These are phyloP conservation scores for Neoarius graeffei DNA, from an alignment of 2,113 vertebrate species.

Conservation along the genomic window DNA sequence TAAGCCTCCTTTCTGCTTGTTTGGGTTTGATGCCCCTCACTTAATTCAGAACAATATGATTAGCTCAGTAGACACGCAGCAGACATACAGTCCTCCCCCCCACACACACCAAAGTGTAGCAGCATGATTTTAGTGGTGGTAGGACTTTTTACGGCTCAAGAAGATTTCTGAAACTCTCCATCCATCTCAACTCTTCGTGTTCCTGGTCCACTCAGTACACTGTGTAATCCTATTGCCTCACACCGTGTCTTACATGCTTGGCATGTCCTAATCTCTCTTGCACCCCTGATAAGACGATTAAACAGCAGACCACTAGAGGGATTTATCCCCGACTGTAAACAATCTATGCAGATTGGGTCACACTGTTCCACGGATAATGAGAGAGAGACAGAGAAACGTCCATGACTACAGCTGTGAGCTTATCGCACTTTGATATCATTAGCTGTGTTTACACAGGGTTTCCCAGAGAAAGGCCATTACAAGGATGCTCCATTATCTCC, in stretches of 20 bases:
- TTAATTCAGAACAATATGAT: constrained; percentile 28
- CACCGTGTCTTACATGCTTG: constrained; percentile 53
- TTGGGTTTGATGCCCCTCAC: constrained; percentile 25
- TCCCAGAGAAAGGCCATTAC: constrained; percentile 65
- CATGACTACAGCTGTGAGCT: constrained; percentile 45
- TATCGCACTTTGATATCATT: constrained; percentile 66
- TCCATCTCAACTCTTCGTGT: not conserved
- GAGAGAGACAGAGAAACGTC: not conserved
- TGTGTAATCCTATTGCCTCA: constrained; percentile 50
- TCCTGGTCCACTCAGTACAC: constrained; percentile 19
- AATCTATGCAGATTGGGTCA: constrained; percentile 44
- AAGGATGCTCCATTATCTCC: constrained; percentile 60
- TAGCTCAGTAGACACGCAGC: constrained; percentile 29
- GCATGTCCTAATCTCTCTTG: constrained; percentile 64
- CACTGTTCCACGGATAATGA: constrained; percentile 37
- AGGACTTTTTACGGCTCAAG: constrained; percentile 7
- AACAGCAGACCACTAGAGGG: constrained; percentile 65
- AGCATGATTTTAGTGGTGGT: not conserved
- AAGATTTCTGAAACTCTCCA: constrained; percentile 1
- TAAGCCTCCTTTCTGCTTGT: constrained; percentile 49
- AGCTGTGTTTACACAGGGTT: constrained; percentile 66
- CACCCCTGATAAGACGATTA: constrained; percentile 70
- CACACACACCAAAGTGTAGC: not conserved
- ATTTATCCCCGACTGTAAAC: constrained; percentile 68
- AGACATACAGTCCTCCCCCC: not conserved